Evolutionary conservation across 2,888 invertebrate species (phyloP).

Genomic region (Acleris sparsana): DNA sequence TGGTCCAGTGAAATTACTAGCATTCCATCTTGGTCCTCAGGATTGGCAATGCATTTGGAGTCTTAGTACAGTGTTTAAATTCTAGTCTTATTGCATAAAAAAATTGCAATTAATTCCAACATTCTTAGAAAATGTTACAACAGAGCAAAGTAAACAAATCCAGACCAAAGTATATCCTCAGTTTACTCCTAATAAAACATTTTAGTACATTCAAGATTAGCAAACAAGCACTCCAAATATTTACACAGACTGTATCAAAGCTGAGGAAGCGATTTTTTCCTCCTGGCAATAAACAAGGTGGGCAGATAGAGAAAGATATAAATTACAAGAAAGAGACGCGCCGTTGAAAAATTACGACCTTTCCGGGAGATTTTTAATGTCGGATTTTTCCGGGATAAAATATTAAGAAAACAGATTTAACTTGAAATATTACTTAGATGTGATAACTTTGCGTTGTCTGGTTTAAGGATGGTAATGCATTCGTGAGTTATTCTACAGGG

Average conservation of each 20-base stretch:
- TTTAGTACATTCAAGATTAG: background rate
- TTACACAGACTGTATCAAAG: slow-evolving; percentile 23
- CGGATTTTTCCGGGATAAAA: slow-evolving; percentile 12
- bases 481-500: too few species aligned
- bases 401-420: slow-evolving; percentile 9
- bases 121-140: background rate
- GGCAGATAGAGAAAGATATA: slow-evolving; percentile 20
- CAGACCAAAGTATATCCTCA: background rate
- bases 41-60: too few species aligned
- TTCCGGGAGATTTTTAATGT: slow-evolving; percentile 22
- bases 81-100: too few species aligned
- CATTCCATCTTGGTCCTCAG: too few species aligned
- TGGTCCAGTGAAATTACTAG: too few species aligned
- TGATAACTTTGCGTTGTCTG: background rate
- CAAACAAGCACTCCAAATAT: slow-evolving; percentile 27
- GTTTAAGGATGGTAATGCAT: too few species aligned
- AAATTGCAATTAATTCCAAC: too few species aligned
- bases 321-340: slow-evolving; percentile 14
- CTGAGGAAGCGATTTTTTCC: slow-evolving; percentile 23
- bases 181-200: slow-evolving; percentile 9
- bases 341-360: slow-evolving; percentile 17
- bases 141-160: background rate
- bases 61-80: too few species aligned
- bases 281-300: slow-evolving; percentile 27
- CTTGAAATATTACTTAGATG: slow-evolving; percentile 12